Conservation (phyloP, 2,888 invertebrate genomes). For the Euclidia mi region DNA sequence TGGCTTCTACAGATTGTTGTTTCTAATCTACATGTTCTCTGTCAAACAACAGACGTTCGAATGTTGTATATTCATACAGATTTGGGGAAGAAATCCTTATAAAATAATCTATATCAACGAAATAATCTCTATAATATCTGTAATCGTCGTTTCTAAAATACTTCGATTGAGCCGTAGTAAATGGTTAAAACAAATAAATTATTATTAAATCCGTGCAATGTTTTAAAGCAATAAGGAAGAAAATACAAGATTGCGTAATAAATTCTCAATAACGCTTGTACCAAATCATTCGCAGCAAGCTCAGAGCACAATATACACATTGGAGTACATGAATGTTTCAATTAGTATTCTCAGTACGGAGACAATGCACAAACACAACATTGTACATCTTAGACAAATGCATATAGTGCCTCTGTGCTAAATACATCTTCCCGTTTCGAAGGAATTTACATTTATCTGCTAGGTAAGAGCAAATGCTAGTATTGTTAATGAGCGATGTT, state of each 20-base stretch:
- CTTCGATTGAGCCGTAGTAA: too few relatives aligned
- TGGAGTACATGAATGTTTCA: slow-evolving; percentile 28
- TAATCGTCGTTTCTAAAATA: too few relatives aligned
- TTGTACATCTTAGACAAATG: slow-evolving; percentile 30
- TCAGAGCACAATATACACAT: not conserved
- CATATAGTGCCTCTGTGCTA: slow-evolving; percentile 13
- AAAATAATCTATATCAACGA: too few relatives aligned
- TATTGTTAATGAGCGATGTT: not conserved
- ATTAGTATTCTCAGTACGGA: slow-evolving; percentile 34
- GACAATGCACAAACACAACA: slow-evolving; percentile 30
- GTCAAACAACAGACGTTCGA: too few relatives aligned
- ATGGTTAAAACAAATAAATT: too few relatives aligned
- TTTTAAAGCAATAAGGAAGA: too few relatives aligned
- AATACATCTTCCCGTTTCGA: not conserved
- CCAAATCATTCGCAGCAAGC: not conserved
- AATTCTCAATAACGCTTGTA: not conserved
- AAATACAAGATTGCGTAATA: not conserved
- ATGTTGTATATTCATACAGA: too few relatives aligned
- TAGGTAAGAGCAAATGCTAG: not conserved
- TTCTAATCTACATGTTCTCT: too few relatives aligned
- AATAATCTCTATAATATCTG: too few relatives aligned
- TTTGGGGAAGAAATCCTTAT: too few relatives aligned
- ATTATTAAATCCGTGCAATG: too few relatives aligned
- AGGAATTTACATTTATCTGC: slow-evolving; percentile 4
- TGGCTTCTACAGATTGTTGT: too few relatives aligned